Evolutionary conservation across 2,113 vertebrate genomes (phyloP).

Genomic region (Accipiter virgatus): DNA sequence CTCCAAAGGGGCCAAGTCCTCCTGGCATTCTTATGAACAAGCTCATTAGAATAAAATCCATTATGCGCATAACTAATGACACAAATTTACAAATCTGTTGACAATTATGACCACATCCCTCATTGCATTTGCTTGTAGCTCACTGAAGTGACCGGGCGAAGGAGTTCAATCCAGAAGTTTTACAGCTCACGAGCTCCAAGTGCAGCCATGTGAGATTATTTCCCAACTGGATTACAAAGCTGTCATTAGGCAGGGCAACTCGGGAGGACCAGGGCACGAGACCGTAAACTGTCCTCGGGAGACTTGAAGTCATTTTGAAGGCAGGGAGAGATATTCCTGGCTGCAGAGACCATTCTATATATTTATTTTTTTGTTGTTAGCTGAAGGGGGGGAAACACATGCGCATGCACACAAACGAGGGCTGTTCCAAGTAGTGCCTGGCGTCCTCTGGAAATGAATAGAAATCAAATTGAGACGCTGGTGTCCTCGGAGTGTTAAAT

Average conservation of each 20-base stretch:
- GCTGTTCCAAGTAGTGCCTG: slow-evolving; percentile 44
- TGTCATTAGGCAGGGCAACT: slow-evolving; percentile 68
- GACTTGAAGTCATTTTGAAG: slow-evolving; percentile 53
- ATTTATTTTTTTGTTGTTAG: not conserved
- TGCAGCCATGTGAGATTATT: slow-evolving; percentile 57
- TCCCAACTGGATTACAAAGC: slow-evolving; percentile 72
- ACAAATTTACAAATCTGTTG: slow-evolving; percentile 68
- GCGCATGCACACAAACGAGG: not conserved
- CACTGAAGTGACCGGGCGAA: slow-evolving; percentile 54
- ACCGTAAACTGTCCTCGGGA: slow-evolving; percentile 66
- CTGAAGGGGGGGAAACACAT: not conserved
- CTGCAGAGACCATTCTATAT: not conserved
- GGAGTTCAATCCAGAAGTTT: slow-evolving; percentile 45
- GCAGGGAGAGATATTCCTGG: slow-evolving; percentile 12
- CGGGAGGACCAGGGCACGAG: slow-evolving; percentile 57
- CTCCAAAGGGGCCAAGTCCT: slow-evolving; percentile 47
- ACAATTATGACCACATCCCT: slow-evolving; percentile 59
- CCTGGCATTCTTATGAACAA: slow-evolving; percentile 63
- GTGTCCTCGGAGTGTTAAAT: slow-evolving; percentile 58
- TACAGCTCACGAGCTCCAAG: slow-evolving; percentile 41
- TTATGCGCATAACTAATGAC: slow-evolving; percentile 71
- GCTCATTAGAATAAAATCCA: slow-evolving; percentile 65
- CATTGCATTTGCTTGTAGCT: slow-evolving; percentile 37
- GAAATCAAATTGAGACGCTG: slow-evolving; percentile 62
- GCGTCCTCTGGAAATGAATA: slow-evolving; percentile 65